Percentiles rank a stretch among this genome's conserved stretches.
Conservation (phyloP, 2,888 invertebrate species). For the Dolomedes plantarius region DNA sequence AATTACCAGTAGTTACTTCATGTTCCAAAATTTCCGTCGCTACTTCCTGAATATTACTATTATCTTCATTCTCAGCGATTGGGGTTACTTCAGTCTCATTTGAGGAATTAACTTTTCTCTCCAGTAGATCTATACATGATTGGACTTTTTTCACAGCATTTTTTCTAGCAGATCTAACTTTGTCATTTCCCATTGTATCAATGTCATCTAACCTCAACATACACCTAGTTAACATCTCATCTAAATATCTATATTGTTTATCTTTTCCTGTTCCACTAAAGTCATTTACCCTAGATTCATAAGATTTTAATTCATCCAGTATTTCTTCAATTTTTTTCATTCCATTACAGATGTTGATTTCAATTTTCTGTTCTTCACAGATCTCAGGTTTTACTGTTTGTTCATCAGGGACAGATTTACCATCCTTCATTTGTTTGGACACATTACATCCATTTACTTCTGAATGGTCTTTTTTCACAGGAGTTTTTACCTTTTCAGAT, state of each 20-base stretch:
- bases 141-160: constrained; percentile 94
- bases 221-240: constrained; percentile 96
- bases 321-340: constrained; percentile 45
- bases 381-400: neutral
- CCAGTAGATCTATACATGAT: constrained; percentile 88
- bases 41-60: neutral
- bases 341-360: neutral
- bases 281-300: constrained; percentile 83
- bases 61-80: neutral
- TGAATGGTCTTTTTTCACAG: neutral
- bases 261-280: constrained; percentile 85
- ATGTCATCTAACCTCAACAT: constrained; percentile 90
- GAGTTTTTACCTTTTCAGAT: neutral
- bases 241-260: constrained; percentile 89
- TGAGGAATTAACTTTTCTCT: constrained; percentile 79
- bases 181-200: constrained; percentile 93
- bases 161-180: constrained; percentile 89
- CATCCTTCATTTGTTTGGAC: constrained; percentile 9
- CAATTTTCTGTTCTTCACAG: neutral
- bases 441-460: neutral
- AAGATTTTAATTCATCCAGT: constrained; percentile 24
- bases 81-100: neutral
- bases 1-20: too few relatives aligned
- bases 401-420: neutral
- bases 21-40: neutral